phyloP scores from a whole-genome alignment of 2,113 vertebrate species.

The Murina feae region DNA sequence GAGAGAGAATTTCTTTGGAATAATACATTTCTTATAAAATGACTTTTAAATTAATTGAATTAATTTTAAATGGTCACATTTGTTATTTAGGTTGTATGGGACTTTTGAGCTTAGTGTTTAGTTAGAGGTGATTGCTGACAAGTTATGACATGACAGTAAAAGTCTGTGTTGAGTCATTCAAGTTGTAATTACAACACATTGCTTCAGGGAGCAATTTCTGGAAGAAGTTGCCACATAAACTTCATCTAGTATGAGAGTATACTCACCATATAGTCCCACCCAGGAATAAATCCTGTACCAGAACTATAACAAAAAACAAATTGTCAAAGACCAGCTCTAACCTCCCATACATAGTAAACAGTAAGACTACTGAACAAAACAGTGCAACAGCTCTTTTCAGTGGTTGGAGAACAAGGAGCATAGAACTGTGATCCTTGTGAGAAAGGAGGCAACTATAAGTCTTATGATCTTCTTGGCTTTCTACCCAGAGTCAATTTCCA shows the following conservation, averaged over 20 bases:
- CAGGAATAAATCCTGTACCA: conserved; percentile 54
- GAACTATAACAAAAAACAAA: background rate
- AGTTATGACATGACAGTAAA: conserved; percentile 63
- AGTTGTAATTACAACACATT: conserved; percentile 58
- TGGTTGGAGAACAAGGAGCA: background rate
- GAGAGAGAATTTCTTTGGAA: background rate
- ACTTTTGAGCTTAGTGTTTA: background rate
- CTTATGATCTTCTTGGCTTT: background rate
- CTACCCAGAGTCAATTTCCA: background rate
- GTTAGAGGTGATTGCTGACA: conserved; percentile 41
- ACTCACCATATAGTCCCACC: background rate
- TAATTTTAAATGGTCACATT: background rate
- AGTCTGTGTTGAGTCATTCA: conserved; percentile 58
- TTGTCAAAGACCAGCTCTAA: background rate
- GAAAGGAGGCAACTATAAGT: background rate
- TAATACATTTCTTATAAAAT: background rate
- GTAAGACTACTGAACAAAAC: background rate
- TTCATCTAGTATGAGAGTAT: conserved; percentile 33
- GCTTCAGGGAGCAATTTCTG: conserved; percentile 59
- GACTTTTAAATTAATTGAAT: background rate
- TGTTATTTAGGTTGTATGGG: background rate
- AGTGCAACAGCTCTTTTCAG: background rate
- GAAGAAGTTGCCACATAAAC: conserved; percentile 65
- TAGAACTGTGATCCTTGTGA: background rate
- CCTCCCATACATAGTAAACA: background rate